Conservation (phyloP, 2,888 invertebrate species). For the Drosophila borealis region DNA sequence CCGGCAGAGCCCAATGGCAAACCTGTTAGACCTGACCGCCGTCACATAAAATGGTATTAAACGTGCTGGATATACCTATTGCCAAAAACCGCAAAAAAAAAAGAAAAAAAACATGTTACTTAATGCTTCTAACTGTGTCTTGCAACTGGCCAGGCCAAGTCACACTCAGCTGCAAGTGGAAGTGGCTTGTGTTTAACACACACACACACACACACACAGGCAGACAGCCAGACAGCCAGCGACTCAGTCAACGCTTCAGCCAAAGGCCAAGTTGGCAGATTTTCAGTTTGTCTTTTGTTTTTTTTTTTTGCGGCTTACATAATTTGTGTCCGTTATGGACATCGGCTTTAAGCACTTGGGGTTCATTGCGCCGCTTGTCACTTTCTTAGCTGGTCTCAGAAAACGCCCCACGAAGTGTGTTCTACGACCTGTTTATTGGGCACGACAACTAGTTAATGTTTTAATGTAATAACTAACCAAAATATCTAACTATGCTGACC, state of each 20-base stretch:
- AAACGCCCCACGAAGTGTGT: conserved; percentile 34
- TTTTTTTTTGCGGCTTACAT: conserved; percentile 34
- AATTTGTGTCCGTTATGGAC: conserved; percentile 34
- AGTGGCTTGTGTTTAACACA: conserved; percentile 46
- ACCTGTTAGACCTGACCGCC: conserved; percentile 72
- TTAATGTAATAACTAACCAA: neutral
- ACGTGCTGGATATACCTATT: conserved; percentile 42
- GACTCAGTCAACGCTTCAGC: conserved; percentile 28
- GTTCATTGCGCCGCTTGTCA: conserved; percentile 54
- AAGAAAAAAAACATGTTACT: conserved; percentile 38
- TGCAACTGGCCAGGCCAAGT: conserved; percentile 61
- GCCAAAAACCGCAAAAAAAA: conserved; percentile 62
- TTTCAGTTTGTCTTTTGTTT: neutral
- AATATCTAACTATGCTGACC: conserved; percentile 29
- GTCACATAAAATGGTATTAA: conserved; percentile 55
- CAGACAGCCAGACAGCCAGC: conserved; percentile 12
- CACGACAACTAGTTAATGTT: conserved; percentile 26
- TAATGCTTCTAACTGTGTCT: conserved; percentile 72
- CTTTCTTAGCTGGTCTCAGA: conserved; percentile 34
- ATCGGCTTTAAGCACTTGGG: conserved; percentile 7
- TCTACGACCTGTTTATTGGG: conserved; percentile 40
- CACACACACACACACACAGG: conserved; percentile 2
- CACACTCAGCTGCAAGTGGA: conserved; percentile 56
- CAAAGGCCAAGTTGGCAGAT: conserved; percentile 64
- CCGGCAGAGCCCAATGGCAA: conserved; percentile 47